phyloP scores from a whole-genome alignment of 2,888 invertebrate species.

The Operophtera brumata region DNA sequence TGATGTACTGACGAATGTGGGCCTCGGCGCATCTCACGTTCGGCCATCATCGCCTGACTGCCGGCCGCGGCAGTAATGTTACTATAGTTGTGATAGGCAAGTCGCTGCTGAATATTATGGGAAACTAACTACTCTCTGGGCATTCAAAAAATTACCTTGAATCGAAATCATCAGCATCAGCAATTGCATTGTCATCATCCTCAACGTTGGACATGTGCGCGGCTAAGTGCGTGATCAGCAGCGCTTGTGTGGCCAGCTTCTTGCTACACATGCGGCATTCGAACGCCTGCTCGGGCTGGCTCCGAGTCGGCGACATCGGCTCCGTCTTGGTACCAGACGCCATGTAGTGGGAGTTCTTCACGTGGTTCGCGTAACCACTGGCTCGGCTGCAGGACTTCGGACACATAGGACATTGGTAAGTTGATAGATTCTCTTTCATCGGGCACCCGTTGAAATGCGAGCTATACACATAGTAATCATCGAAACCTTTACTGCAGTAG shows the following conservation, averaged over 20 bases:
- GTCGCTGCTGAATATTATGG: too few species aligned
- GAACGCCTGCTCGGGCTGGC: conserved; percentile 30
- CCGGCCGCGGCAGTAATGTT: too few species aligned
- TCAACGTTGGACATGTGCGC: conserved; percentile 67
- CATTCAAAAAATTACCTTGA: conserved; percentile 47
- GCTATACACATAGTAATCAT: conserved; percentile 57
- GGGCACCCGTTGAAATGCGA: conserved; percentile 59
- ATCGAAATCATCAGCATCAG: conserved; percentile 44
- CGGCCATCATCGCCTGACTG: too few species aligned
- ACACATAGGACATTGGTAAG: conserved; percentile 60
- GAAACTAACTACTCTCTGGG: too few species aligned
- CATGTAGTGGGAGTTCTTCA: conserved; percentile 59
- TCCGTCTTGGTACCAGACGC: conserved; percentile 4
- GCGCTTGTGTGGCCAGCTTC: conserved; percentile 58
- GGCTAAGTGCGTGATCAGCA: conserved; percentile 65
- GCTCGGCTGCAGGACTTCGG: conserved; percentile 48
- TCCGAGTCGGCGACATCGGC: not conserved
- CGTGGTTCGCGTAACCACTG: conserved; percentile 53
- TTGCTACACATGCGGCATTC: conserved; percentile 68
- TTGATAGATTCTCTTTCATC: conserved; percentile 42
- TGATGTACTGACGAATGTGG: too few species aligned
- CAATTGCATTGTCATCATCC: conserved; percentile 43
- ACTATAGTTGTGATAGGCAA: too few species aligned
- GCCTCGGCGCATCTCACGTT: too few species aligned
- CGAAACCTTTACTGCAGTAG: conserved; percentile 55